Conservation (phyloP, 2,113 vertebrate species). For the Miniopterus natalensis region DNA sequence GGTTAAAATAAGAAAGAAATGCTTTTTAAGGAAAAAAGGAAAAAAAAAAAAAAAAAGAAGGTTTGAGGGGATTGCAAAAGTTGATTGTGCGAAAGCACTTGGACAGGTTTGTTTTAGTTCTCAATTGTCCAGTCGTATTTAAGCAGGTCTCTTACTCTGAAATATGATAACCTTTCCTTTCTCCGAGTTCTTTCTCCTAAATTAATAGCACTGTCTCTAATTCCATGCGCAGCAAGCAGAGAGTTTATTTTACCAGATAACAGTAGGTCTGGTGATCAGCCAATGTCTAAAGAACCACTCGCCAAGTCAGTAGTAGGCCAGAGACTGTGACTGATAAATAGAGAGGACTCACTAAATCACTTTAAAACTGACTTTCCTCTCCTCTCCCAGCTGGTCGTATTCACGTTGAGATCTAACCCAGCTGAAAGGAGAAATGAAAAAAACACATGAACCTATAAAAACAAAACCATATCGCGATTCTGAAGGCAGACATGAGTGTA, state of each 20-base stretch:
- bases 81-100: constrained; percentile 82
- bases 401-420: background rate
- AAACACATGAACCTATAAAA: background rate
- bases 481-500: background rate
- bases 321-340: constrained; percentile 79
- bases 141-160: constrained; percentile 85
- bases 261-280: constrained; percentile 78
- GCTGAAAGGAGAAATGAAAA: background rate
- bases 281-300: constrained; percentile 76
- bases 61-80: constrained; percentile 79
- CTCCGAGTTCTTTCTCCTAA: constrained; percentile 82
- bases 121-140: constrained; percentile 82
- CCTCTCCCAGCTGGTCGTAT: constrained; percentile 1
- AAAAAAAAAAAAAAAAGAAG: background rate
- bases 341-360: constrained; percentile 74
- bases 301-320: constrained; percentile 77
- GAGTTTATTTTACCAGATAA: constrained; percentile 83
- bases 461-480: background rate
- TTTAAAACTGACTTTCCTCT: constrained; percentile 73
- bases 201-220: constrained; percentile 84
- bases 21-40: constrained; percentile 60
- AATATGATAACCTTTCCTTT: constrained; percentile 84
- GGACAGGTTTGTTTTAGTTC: constrained; percentile 83
- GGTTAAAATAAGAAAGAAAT: constrained; percentile 81
- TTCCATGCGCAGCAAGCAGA: constrained; percentile 81